Conservation (phyloP, 1,140 invertebrate species). For the Brachionus rotundiformis region DNA sequence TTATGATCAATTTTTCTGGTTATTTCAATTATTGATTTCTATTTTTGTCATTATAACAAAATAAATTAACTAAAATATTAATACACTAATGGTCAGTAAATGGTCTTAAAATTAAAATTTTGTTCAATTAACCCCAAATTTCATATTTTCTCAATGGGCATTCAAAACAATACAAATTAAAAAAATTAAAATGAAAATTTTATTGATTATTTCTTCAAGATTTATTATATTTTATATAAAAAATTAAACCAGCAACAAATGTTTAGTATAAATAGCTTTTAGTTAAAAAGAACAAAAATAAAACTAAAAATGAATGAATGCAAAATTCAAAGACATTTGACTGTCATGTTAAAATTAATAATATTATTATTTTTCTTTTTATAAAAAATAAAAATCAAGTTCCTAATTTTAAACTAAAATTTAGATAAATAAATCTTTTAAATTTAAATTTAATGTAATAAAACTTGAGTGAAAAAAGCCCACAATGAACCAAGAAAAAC, state of each 20-base stretch:
- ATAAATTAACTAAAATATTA: no score
- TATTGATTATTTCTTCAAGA: no score
- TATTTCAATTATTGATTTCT: not conserved
- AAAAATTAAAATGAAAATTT: no score
- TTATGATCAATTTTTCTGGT: not conserved
- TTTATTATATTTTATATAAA: no score
- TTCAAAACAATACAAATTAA: no score
- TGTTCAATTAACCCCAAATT: no score
- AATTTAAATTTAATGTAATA: not conserved
- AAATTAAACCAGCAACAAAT: no score
- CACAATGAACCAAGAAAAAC: not conserved
- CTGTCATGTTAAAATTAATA: conserved; percentile 36
- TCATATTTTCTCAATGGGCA: no score
- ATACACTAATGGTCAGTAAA: no score
- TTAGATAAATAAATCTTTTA: no score
- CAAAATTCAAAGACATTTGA: not conserved
- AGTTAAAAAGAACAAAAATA: not conserved
- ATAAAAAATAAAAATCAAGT: not conserved
- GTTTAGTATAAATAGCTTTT: not conserved
- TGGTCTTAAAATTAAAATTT: no score
- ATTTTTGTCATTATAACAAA: no score
- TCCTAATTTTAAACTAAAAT: not conserved
- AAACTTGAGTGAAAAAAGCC: not conserved
- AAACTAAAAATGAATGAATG: conserved; percentile 15
- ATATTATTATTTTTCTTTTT: not conserved